Conservation (phyloP, 2,888 invertebrate genomes). For the Noctua comes region DNA sequence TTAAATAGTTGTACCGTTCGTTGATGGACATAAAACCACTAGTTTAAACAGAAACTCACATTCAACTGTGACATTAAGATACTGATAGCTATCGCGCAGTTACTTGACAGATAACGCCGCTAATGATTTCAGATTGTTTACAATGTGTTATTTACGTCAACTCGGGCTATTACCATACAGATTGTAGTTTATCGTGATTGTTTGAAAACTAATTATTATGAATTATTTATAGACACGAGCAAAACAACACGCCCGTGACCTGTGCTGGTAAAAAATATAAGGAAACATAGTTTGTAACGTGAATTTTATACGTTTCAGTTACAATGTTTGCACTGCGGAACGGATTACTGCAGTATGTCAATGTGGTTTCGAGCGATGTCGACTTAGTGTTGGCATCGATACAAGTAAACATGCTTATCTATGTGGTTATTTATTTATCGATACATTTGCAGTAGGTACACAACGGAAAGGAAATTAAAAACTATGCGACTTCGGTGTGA, state of each 20-base stretch:
- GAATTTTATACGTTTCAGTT: conserved; percentile 36
- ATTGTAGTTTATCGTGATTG: conserved; percentile 44
- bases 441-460: conserved; percentile 13
- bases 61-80: conserved; percentile 67
- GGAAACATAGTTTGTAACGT: conserved; percentile 21
- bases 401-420: conserved; percentile 39
- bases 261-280: conserved; percentile 35
- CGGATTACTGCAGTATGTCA: conserved; percentile 18
- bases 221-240: conserved; percentile 40
- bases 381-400: conserved; percentile 33
- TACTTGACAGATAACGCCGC: conserved; percentile 60
- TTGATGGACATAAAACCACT: conserved; percentile 52
- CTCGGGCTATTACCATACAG: conserved; percentile 44
- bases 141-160: conserved; percentile 64
- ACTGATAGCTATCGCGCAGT: conserved; percentile 58
- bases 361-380: conserved; percentile 22
- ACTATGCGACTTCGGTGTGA: conserved; percentile 30
- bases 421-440: conserved; percentile 43
- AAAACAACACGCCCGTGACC: conserved; percentile 50
- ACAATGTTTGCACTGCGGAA: conserved; percentile 37
- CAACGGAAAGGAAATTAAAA: conserved; percentile 26
- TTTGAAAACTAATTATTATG: conserved; percentile 50
- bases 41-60: conserved; percentile 60
- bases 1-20: conserved; percentile 55
- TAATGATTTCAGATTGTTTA: conserved; percentile 62